Evolutionary conservation across 2,797 vertebrate species (phyloP), one percentile per base, ranked within the genome.

Genomic region (Sphaeramia orbicularis): DNA sequence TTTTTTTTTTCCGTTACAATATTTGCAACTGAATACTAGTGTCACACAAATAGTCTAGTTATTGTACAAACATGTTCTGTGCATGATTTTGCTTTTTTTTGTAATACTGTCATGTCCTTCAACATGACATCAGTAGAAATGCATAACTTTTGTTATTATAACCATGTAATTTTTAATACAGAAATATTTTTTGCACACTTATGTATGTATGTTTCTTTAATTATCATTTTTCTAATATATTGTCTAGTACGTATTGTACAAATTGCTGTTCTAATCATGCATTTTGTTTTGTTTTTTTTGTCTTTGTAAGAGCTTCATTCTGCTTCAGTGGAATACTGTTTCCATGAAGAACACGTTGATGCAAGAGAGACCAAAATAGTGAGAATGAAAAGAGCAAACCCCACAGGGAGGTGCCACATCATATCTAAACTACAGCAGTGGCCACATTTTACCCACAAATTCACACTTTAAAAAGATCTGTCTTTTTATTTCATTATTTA

Each of bases 321-420:
- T 80, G 71, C 74, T 64, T 64, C 60, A 65, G 65, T n/a, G n/a
- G 38, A 76, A 21, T 57, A 52, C 56, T 81, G 62, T 80, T 51
- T 81, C 57, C 43, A 59, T 71, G 51, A 59, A 32, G 44, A 60
- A 10, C 65, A 40, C 74, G 44, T 7, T 30, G 27, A 40, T n/a
- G 53, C 38, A n/a, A 53, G 43, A 40, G 35, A 59, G 45, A 73
- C 30, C 65, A 58, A 66, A 49, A 8, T 50, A 27, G 44, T 36
- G 64, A 30, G 65, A 54, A 67, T 49, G 56, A 61, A 45, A 37
- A 62, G 37, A 59, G 30, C 18, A 19, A 67, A 64, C 52, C 78
- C 82, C 73, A 75, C 65, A 75, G 80, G 66, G 83, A 69, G 70
- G 45, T 44, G 62, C 68, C 42, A 12, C 10, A 49, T 56, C 66